phyloP scores from a whole-genome alignment of 2,888 invertebrate species.

The Eueremaeus valkanovi region DNA sequence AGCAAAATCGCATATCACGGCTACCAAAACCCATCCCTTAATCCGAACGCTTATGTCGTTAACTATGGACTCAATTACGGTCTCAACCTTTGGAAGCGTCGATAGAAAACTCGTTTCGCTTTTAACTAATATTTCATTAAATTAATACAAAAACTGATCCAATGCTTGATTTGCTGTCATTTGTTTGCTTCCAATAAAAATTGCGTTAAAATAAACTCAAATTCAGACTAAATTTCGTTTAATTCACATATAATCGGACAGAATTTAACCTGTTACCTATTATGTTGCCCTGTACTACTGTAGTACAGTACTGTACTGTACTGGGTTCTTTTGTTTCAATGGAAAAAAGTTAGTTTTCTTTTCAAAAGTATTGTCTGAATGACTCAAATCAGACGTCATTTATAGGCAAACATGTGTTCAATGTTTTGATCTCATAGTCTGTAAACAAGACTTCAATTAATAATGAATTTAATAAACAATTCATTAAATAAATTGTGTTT shows the following conservation, averaged over 20 bases:
- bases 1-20: slow-evolving; percentile 21
- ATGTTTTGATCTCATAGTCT: background rate
- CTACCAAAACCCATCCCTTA: background rate
- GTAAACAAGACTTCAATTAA: background rate
- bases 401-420: background rate
- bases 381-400: too few relatives aligned
- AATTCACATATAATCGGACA: too few relatives aligned
- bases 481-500: background rate
- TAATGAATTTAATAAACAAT: background rate
- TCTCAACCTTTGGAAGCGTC: background rate
- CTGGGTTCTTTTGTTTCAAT: too few relatives aligned
- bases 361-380: too few relatives aligned
- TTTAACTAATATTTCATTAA: too few relatives aligned
- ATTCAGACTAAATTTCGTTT: background rate
- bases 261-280: too few relatives aligned
- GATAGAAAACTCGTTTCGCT: background rate
- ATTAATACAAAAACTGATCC: too few relatives aligned
- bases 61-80: background rate
- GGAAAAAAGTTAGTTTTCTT: too few relatives aligned
- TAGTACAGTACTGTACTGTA: too few relatives aligned
- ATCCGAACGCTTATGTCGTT: background rate
- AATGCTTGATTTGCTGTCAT: too few relatives aligned
- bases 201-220: background rate
- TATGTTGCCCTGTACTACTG: too few relatives aligned
- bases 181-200: too few relatives aligned